A percentile compares a stretch with the other conserved stretches of the same genome.
phyloP scores from a whole-genome alignment of 2,888 invertebrate genomes.

The Homarus gammarus region DNA sequence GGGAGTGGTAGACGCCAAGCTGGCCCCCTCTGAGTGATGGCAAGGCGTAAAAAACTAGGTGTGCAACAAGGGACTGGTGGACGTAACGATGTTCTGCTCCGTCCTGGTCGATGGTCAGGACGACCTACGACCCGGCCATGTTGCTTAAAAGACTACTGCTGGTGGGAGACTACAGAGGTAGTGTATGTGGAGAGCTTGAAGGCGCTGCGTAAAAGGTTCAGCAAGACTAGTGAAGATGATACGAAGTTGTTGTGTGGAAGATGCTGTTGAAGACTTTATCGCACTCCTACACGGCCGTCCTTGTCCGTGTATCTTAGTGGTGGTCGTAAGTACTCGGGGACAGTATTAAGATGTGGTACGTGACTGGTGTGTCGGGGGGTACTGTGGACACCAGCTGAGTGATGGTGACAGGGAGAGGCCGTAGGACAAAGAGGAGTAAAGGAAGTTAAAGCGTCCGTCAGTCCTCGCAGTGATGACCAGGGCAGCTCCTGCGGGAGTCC shows the following conservation, averaged over 20 bases:
- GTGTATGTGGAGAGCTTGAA: background rate
- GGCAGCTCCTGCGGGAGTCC: background rate
- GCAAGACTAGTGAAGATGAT: too few species aligned
- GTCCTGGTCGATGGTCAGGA: conserved; percentile 14
- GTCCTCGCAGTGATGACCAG: background rate
- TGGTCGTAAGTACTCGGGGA: background rate
- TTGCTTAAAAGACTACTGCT: background rate
- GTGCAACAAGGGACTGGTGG: conserved; percentile 50
- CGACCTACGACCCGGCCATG: background rate
- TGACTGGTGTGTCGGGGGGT: background rate
- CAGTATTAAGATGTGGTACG: background rate
- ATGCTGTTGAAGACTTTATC: background rate
- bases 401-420: conserved; percentile 24
- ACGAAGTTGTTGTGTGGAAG: background rate
- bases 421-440: conserved; percentile 26
- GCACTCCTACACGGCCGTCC: background rate
- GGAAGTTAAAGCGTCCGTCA: background rate
- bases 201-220: too few species aligned
- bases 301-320: background rate
- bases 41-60: conserved; percentile 32
- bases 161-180: background rate
- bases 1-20: conserved; percentile 32
- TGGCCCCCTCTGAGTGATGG: conserved; percentile 57
- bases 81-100: conserved; percentile 28
- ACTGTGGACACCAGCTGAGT: background rate